Evolutionary conservation across 2,797 vertebrate genomes (phyloP).

Genomic region (Loris lydekkerianus): DNA sequence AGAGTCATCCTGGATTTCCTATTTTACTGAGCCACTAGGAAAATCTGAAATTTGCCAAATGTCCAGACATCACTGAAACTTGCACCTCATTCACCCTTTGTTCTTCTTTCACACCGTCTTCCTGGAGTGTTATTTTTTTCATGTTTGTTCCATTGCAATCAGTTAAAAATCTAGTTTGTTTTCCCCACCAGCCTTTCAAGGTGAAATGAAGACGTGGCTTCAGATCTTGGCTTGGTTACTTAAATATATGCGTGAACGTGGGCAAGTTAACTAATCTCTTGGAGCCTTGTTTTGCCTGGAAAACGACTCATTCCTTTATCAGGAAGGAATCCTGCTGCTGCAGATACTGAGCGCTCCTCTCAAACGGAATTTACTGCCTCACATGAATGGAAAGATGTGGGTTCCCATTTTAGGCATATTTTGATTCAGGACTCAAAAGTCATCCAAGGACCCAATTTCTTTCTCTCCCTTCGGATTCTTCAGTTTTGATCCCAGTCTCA

Average conservation of each 20-base stretch:
- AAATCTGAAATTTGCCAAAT: conserved; percentile 20
- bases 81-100: not conserved
- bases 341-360: not conserved
- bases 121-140: not conserved
- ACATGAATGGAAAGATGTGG: not conserved
- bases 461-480: not conserved
- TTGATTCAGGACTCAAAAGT: not conserved
- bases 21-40: not conserved
- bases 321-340: not conserved
- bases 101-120: not conserved
- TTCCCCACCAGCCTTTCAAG: not conserved
- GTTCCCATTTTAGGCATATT: not conserved
- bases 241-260: not conserved
- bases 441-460: not conserved
- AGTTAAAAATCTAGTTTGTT: not conserved
- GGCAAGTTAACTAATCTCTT: not conserved
- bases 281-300: not conserved
- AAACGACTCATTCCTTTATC: not conserved
- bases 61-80: not conserved
- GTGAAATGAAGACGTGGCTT: not conserved
- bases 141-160: not conserved
- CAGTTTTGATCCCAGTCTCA: not conserved
- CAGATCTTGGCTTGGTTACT: not conserved
- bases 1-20: not conserved
- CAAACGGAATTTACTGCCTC: not conserved